Base-by-base conservation (phyloP, 2,797 vertebrate species). In the Tapera naevia region DNA sequence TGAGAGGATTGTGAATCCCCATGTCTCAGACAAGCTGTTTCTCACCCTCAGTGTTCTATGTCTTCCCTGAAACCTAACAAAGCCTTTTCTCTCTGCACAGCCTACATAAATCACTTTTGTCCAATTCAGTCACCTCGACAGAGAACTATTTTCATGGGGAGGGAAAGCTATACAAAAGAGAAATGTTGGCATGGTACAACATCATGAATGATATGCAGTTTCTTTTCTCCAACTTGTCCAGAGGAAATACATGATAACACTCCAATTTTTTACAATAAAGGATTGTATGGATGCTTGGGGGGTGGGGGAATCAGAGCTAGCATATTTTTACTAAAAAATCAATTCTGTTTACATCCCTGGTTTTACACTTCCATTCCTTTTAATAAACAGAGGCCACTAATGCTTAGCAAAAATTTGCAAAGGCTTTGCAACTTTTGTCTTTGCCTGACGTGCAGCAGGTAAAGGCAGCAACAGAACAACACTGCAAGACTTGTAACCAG, bases 41-140 rank as follows among this genome's bases (percentile, higher is more conserved):
- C 76, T 89, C 58, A 32, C 83, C 88, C 87, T 64, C 19, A 11
- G 73, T 67, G 45, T 81, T 93, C 54, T 80, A 46, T 14, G 37
- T 58, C 75, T 85, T 85, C 72, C 74, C 30, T 81, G 70, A 96
- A 94, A 96, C 73, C 85, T 88, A 95, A 97, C 86, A 96, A 53
- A 93, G 76, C 66, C 84, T 95, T 93, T 95, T 91, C 86, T 89
- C 56, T 74, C 67, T 33, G 24, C 51, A 53, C 16, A 57, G 58
- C 57, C 91, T 65, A 71, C 93, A 97, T 96, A 95, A 97, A 96
- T 97, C 95, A 94, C 81, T 94, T 72, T 57, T 69, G 70, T 73
- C 76, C 89, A 30, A 23, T 89, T 88, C 88, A 89, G 73, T 95
- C 54, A 70, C 85, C 78, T 95, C 69, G 71, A 56, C 61, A 93